Conservation (phyloP, 2,797 vertebrate genomes). For the Limnodromus scolopaceus region DNA sequence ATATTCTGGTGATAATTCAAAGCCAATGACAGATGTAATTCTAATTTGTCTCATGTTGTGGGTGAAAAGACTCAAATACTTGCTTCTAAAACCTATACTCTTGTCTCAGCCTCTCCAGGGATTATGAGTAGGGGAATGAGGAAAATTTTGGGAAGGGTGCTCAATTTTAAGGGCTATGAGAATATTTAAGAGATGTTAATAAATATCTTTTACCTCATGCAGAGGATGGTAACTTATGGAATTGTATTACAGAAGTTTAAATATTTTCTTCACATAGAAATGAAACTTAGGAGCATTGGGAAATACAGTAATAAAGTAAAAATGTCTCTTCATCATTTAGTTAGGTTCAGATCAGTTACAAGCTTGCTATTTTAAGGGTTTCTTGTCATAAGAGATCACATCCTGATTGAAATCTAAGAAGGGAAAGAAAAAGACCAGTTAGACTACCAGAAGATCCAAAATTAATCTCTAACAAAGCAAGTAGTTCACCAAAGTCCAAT, state of each 20-base stretch:
- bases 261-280: not conserved
- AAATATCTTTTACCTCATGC: not conserved
- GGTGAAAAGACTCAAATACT: not conserved
- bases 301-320: not conserved
- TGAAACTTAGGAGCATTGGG: not conserved
- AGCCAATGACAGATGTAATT: not conserved
- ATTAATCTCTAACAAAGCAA: constrained; percentile 21
- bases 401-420: not conserved
- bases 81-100: not conserved
- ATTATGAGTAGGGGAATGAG: not conserved
- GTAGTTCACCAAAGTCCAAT: not conserved
- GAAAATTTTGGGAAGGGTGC: not conserved
- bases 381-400: not conserved
- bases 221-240: not conserved
- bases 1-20: not conserved
- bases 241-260: not conserved
- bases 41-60: not conserved
- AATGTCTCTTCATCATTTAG: not conserved
- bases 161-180: not conserved
- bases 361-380: not conserved
- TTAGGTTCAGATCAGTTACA: not conserved
- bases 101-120: not conserved
- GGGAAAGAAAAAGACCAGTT: not conserved
- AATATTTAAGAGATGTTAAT: not conserved
- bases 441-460: not conserved